phyloP scores from a whole-genome alignment of 2,113 vertebrate species.

The Rafetus swinhoei region DNA sequence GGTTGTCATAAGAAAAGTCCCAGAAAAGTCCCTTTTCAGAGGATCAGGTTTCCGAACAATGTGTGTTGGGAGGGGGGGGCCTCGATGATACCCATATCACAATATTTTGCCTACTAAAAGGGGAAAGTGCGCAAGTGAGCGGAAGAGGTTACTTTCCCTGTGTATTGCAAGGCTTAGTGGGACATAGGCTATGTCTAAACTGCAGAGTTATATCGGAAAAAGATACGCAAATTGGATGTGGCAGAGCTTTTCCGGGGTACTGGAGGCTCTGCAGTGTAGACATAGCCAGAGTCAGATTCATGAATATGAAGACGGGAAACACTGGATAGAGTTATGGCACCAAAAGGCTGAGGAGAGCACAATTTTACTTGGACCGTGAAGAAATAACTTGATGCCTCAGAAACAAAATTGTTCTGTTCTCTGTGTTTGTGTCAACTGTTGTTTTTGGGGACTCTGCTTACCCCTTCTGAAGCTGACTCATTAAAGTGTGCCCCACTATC shows the following conservation, averaged over 20 bases:
- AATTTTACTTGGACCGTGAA: neutral
- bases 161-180: neutral
- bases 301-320: neutral
- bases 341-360: neutral
- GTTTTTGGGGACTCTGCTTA: neutral
- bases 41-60: neutral
- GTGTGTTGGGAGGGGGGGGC: neutral
- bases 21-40: neutral
- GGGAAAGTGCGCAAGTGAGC: neutral
- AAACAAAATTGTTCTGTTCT: neutral
- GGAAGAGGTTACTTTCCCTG: neutral
- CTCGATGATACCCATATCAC: neutral
- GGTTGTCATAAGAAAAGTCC: neutral
- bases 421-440: neutral
- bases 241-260: too few species aligned
- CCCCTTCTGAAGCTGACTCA: neutral
- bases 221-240: too few species aligned
- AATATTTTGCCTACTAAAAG: neutral
- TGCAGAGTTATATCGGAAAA: too few species aligned
- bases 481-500: neutral
- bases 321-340: neutral
- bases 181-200: too few species aligned
- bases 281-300: neutral
- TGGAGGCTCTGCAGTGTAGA: too few species aligned
- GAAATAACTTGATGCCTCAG: neutral